Conservation (phyloP, 1,140 invertebrate genomes). For the Leguminivora glycinivorella region DNA sequence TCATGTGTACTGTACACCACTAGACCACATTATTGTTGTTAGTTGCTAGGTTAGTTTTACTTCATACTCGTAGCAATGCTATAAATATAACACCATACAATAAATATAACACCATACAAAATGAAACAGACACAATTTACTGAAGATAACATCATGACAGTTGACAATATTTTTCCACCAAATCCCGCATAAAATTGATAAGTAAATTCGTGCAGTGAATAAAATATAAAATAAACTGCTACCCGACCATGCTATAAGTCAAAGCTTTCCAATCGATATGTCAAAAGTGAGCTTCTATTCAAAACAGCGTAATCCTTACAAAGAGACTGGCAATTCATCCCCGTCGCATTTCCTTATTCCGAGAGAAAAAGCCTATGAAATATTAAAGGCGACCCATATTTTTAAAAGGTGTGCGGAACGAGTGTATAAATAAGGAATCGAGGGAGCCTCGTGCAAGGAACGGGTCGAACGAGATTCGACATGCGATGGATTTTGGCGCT, state of each 20-base stretch:
- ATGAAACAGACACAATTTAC: not conserved
- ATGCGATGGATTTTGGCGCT: slow-evolving; percentile 9
- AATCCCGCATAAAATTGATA: not conserved
- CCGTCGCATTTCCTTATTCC: slow-evolving; percentile 17
- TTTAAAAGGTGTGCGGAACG: slow-evolving; percentile 27
- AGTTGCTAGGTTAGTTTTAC: too few species aligned
- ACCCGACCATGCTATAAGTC: not conserved
- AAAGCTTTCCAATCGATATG: not conserved
- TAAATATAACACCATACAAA: not conserved
- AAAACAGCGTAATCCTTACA: slow-evolving; percentile 11
- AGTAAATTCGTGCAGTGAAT: not conserved
- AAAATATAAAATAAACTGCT: not conserved
- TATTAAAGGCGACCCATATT: slow-evolving; percentile 16
- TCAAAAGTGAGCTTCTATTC: not conserved
- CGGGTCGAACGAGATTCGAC: not conserved
- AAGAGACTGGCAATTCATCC: slow-evolving; percentile 25
- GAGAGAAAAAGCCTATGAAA: slow-evolving; percentile 14
- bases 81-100: too few species aligned
- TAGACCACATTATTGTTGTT: too few species aligned
- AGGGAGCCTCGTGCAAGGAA: slow-evolving; percentile 4
- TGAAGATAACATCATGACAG: not conserved
- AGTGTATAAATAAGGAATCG: slow-evolving; percentile 12
- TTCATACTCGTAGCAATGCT: too few species aligned
- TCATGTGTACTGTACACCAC: too few species aligned
- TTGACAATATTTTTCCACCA: not conserved